Conservation (phyloP, 2,797 vertebrate genomes). For the Phoeniculus purpureus region DNA sequence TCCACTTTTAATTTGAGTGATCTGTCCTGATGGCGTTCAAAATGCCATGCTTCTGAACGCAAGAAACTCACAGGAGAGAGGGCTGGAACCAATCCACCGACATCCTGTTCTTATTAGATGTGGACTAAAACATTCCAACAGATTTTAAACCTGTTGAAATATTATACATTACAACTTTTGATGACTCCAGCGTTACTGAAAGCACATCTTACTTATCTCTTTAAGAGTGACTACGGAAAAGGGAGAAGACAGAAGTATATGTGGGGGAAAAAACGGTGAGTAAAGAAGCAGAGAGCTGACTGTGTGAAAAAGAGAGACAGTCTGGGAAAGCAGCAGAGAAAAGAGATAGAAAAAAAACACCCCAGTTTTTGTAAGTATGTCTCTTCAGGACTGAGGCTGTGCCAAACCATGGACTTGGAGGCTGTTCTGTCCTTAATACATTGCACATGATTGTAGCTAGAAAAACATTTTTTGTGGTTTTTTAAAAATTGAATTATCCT, state of each 20-base stretch:
- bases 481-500: slow-evolving; percentile 48
- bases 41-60: slow-evolving; percentile 25
- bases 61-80: not conserved
- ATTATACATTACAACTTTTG: slow-evolving; percentile 8
- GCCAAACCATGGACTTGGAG: slow-evolving; percentile 61
- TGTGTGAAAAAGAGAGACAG: not conserved
- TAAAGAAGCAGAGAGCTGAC: not conserved
- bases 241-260: not conserved
- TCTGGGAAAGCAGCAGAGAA: slow-evolving; percentile 14
- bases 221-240: not conserved
- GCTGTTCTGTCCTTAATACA: slow-evolving; percentile 54
- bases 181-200: not conserved
- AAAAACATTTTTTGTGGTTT: slow-evolving; percentile 57
- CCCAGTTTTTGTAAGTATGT: slow-evolving; percentile 10
- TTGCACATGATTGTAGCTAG: slow-evolving; percentile 66
- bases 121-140: slow-evolving; percentile 35
- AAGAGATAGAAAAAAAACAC: not conserved
- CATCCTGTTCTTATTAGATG: slow-evolving; percentile 46
- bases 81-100: slow-evolving; percentile 48
- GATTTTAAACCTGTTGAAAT: slow-evolving; percentile 41
- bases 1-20: not conserved
- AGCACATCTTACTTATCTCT: not conserved
- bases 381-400: slow-evolving; percentile 40
- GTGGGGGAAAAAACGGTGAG: not conserved
- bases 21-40: not conserved